These are phyloP conservation scores for Manacus vitellinus DNA, from an alignment of 2,113 vertebrate genomes.

Conservation along the genomic window DNA sequence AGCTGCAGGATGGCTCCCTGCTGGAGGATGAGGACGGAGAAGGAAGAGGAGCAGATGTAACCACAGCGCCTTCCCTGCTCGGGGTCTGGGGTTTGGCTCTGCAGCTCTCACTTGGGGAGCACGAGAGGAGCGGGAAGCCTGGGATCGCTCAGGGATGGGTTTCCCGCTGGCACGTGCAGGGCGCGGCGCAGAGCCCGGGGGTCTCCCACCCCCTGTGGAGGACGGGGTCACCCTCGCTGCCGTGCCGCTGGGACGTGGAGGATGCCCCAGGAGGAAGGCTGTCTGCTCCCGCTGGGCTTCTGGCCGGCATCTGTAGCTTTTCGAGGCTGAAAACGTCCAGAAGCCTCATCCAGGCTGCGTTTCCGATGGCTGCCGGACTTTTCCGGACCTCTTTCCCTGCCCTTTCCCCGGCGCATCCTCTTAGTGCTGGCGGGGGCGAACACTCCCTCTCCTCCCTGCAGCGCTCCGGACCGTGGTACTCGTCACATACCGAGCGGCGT, in stretches of 20 bases:
- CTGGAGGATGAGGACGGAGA: not conserved
- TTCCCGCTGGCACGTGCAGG: not conserved
- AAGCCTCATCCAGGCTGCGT: not conserved
- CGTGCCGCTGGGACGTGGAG: accelerated
- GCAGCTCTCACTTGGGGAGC: accelerated
- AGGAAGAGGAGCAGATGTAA: not conserved
- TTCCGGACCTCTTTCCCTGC: slow-evolving; percentile 12
- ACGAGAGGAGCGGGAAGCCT: not conserved
- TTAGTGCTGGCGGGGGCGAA: accelerated
- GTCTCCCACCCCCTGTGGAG: not conserved
- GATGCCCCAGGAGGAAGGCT: not conserved
- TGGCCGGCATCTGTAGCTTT: not conserved
- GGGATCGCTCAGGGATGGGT: not conserved
- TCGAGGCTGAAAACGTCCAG: not conserved
- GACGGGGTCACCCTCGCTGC: not conserved
- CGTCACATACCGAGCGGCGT: not conserved
- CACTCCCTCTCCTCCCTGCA: not conserved
- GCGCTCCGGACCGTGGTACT: not conserved
- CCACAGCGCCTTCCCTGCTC: not conserved
- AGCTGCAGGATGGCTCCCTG: not conserved
- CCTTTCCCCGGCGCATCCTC: not conserved
- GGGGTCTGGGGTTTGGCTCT: not conserved
- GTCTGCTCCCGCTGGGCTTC: not conserved
- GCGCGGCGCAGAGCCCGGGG: not conserved
- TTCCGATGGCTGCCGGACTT: slow-evolving; percentile 40